Evolutionary conservation across 2,113 vertebrate genomes (phyloP).

Genomic region (Hemicordylus capensis): DNA sequence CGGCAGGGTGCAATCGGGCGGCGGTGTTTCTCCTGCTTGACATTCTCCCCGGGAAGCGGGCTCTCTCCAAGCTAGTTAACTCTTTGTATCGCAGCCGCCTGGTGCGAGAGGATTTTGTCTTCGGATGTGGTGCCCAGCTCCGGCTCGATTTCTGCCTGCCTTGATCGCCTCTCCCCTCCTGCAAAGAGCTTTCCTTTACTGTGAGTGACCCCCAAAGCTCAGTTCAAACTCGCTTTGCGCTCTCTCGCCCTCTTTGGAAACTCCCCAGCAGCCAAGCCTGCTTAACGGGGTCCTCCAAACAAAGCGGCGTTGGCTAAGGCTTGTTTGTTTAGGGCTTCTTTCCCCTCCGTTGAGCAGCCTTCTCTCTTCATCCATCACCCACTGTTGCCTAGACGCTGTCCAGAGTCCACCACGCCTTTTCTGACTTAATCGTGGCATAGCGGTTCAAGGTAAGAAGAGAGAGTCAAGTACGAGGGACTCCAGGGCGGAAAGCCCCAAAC

Average conservation of each 20-base stretch:
- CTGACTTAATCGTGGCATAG: neutral
- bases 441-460: too few relatives aligned
- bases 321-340: neutral
- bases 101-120: neutral
- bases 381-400: neutral
- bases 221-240: too few relatives aligned
- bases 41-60: neutral
- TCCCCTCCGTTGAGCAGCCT: too few relatives aligned
- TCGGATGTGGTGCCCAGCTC: neutral
- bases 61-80: neutral
- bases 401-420: too few relatives aligned
- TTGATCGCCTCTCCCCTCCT: neutral
- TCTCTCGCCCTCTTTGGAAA: neutral
- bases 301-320: too few relatives aligned
- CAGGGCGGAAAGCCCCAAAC: neutral
- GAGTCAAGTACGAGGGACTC: neutral
- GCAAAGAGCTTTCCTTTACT: too few relatives aligned
- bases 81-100: neutral
- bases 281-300: too few relatives aligned
- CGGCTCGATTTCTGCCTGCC: neutral
- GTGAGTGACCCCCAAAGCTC: neutral
- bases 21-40: neutral
- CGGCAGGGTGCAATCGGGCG: neutral
- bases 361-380: neutral
- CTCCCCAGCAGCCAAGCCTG: neutral